Base-by-base conservation (phyloP, 2,888 invertebrate genomes). In the Iselma pallidipennis region DNA sequence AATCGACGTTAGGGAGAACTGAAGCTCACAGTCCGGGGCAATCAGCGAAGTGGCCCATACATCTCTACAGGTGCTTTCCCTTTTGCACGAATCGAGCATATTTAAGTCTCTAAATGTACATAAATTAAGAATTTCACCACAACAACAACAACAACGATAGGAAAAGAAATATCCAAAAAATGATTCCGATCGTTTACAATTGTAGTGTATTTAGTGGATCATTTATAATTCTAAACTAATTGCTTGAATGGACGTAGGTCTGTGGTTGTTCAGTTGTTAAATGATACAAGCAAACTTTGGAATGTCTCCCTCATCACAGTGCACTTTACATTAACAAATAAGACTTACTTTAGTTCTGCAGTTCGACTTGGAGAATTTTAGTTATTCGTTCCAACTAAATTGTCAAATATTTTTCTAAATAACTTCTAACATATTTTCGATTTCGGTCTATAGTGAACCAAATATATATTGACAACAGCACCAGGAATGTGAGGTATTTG, bases 31-130 rank as follows among this genome's bases (percentile, higher is more conserved):
- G 69, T 66, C 69, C 61, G 59, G 67, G 72, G 37, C 71, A 74
- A 72, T 72, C 74, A 74, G 71, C 62, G 62, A 63, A 70, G 70
- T 69, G 70, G 64, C 62, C 61, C 67, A 70, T 70, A 68, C 66
- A 68, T 70, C 70, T 70, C 67, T 51, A 56, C 63, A 63, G 61
- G 61, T 61, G 61, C 33, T 59, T 14, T 58, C 55, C 49, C 52
- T 16, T 33, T 59, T 50, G 42, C 58, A 33, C 51, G 42, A 58
- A 62, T 58, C 50, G 51, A 51, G 50, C 56, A 58, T 55, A 58
- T 62, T 51, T 58, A 62, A 55, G 58, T 62, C 62, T 58, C 52
- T 58, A 55, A 58, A 62, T 58, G 53, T 62, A 58, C 58, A 62
- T 51, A 62, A 59, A 55, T 49, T 42, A 58, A 19, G 31, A 50